These are phyloP conservation scores for Alviniconcha strummeri DNA, from an alignment of 2,888 invertebrate species.

Conservation along the genomic window DNA sequence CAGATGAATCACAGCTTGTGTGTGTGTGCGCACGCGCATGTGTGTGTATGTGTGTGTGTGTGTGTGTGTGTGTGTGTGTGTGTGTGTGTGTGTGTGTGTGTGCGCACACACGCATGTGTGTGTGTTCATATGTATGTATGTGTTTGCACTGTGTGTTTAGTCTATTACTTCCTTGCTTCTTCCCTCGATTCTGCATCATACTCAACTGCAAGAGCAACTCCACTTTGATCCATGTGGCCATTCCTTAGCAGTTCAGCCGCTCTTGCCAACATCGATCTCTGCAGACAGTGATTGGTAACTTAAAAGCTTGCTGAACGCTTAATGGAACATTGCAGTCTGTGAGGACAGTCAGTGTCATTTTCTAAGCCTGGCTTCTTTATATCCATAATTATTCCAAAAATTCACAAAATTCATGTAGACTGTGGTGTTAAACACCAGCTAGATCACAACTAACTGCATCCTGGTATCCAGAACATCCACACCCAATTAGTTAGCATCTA, in stretches of 20 bases:
- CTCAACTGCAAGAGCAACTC: no score
- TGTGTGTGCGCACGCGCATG: not conserved
- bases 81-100: slow-evolving; percentile 1
- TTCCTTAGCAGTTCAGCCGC: no score
- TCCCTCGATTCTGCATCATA: not conserved
- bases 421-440: no score
- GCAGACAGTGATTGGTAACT: not conserved
- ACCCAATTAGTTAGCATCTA: no score
- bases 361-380: no score
- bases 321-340: not conserved
- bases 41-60: not conserved
- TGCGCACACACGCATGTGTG: not conserved
- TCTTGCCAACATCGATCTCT: no score
- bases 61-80: slow-evolving; percentile 11
- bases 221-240: no score
- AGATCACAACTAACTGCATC: no score
- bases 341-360: no score
- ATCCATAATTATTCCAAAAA: no score
- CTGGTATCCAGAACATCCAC: no score
- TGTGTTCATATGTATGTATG: not conserved
- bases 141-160: not conserved
- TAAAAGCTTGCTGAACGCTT: not conserved
- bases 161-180: not conserved
- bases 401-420: no score
- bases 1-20: not conserved